Evolutionary conservation across 2,113 vertebrate genomes (phyloP).

Genomic region (Salvator merianae): DNA sequence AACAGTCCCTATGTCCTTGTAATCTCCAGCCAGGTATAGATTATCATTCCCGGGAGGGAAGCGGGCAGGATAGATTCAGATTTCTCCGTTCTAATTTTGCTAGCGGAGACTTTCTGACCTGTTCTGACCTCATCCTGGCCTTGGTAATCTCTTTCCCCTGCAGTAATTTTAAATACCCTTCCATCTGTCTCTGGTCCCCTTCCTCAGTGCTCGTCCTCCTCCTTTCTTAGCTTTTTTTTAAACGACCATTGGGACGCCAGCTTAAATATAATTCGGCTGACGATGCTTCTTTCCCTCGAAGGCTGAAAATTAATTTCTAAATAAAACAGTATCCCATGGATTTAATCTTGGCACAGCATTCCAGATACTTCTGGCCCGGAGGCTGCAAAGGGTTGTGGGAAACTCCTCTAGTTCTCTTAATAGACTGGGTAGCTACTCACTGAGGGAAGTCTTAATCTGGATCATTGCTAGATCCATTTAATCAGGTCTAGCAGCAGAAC

Average conservation of each 20-base stretch:
- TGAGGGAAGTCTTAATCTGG: too few species aligned
- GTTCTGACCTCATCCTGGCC: neutral
- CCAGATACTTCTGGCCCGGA: neutral
- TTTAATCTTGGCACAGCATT: neutral
- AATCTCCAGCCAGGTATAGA: neutral
- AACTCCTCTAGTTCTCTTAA: neutral
- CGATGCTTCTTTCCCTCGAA: neutral
- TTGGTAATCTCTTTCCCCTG: constrained; percentile 1
- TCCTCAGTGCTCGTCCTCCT: neutral
- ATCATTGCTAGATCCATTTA: too few species aligned
- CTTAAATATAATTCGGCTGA: constrained; percentile 1
- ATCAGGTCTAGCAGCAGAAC: too few species aligned
- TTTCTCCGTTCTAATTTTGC: neutral
- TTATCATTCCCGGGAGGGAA: neutral
- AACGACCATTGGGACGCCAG: neutral
- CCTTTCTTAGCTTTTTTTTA: neutral
- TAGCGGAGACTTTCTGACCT: neutral
- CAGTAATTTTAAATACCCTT: constrained; percentile 20
- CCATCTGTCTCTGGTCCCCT: neutral
- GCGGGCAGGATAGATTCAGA: neutral
- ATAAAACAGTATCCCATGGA: neutral
- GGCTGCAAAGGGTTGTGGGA: neutral
- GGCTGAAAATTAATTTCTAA: constrained; percentile 3
- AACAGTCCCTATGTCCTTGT: neutral
- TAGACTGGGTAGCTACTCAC: neutral